phyloP scores from a whole-genome alignment of 2,797 vertebrate genomes.

The Acanthurus tractus region DNA sequence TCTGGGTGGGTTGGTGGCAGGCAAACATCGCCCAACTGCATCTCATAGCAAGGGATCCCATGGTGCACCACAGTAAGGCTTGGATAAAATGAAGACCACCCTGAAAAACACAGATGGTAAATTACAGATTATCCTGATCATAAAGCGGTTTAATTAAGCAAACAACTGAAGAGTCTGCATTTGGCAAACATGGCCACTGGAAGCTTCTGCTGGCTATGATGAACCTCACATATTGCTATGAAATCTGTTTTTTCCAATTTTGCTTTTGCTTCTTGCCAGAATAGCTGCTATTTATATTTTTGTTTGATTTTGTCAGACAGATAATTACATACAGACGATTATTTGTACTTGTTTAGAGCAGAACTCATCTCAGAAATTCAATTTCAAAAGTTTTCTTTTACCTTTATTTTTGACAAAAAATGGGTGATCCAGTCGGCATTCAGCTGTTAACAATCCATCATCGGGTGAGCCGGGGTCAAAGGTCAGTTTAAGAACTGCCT shows the following conservation, averaged over 20 bases:
- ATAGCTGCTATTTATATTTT: background rate
- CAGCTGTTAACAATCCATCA: conserved; percentile 91
- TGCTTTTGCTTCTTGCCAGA: background rate
- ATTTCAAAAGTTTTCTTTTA: conserved; percentile 64
- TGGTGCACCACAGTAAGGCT: conserved; percentile 99
- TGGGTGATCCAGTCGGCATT: conserved; percentile 96
- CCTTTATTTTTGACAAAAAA: conserved; percentile 99
- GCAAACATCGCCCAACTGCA: conserved; percentile 96
- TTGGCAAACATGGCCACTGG: conserved; percentile 7
- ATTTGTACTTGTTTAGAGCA: conserved; percentile 6
- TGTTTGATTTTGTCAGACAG: background rate
- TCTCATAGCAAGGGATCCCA: conserved; percentile 98
- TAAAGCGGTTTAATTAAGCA: conserved; percentile 3
- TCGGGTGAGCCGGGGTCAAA: conserved; percentile 96
- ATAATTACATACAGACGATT: background rate
- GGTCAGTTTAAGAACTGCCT: conserved; percentile 95
- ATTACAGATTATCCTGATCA: conserved; percentile 16
- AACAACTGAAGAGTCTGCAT: background rate
- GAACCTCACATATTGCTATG: background rate
- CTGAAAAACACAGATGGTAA: conserved; percentile 77
- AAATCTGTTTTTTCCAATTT: background rate
- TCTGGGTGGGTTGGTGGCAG: conserved; percentile 98
- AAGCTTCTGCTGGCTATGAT: conserved; percentile 23
- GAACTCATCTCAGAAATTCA: background rate
- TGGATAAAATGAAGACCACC: conserved; percentile 99